Percentiles rank a stretch among this genome's conserved stretches.
Conservation (phyloP, 2,797 vertebrate species). For the Gadopsis bispinosus region DNA sequence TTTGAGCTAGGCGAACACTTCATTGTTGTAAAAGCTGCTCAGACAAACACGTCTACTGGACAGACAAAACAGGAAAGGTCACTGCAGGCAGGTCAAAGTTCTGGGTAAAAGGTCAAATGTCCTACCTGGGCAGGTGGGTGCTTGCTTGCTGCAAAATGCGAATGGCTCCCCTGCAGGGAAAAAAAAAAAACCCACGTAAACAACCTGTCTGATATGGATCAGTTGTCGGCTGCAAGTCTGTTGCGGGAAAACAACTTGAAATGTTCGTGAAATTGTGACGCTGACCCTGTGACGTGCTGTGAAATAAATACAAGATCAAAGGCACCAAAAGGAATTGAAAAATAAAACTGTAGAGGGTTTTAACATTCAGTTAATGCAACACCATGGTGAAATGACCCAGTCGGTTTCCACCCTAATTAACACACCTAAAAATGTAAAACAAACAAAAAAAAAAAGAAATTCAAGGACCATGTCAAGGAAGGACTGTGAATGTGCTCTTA, state of each 20-base stretch:
- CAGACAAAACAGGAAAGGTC: conserved; percentile 20
- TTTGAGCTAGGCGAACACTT: neutral
- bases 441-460: neutral
- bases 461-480: neutral
- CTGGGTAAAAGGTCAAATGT: conserved; percentile 36
- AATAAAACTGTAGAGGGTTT: neutral
- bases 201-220: conserved; percentile 14
- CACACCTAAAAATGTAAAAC: neutral
- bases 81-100: conserved; percentile 5
- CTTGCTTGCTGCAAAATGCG: conserved; percentile 18
- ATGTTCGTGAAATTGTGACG: neutral
- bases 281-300: neutral
- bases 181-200: conserved; percentile 15
- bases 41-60: conserved; percentile 16
- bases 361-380: neutral
- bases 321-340: too few relatives aligned
- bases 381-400: neutral
- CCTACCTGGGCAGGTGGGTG: conserved; percentile 60
- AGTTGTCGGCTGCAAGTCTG: neutral
- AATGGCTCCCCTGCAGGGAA: conserved; percentile 32
- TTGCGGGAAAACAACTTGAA: neutral
- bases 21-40: neutral
- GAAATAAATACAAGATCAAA: too few relatives aligned
- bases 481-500: neutral
- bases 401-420: neutral